Percentiles rank a stretch among this genome's conserved stretches.
Evolutionary conservation across 2,113 vertebrate genomes (phyloP).

Genomic region (Numida meleagris): DNA sequence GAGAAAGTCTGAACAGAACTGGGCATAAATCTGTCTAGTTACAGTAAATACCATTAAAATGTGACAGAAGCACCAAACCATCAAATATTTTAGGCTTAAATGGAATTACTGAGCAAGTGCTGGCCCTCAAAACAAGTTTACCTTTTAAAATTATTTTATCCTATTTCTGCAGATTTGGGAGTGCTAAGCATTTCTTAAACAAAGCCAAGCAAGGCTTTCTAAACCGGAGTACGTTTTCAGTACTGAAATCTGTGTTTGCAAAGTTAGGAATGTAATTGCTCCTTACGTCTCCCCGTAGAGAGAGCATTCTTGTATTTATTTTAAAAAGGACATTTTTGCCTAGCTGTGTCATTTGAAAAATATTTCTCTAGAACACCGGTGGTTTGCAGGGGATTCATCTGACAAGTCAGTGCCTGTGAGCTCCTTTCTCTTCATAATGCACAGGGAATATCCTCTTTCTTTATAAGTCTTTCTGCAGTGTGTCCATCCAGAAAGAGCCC

Average conservation of each 20-base stretch:
- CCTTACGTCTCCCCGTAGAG: conserved; percentile 1
- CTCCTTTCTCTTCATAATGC: background rate
- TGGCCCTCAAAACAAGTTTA: background rate
- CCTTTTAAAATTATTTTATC: background rate
- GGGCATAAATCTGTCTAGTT: background rate
- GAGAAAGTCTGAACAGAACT: background rate
- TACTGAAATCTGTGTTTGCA: background rate
- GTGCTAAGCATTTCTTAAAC: background rate
- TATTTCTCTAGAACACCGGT: conserved; percentile 20
- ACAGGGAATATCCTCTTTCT: background rate
- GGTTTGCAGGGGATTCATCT: background rate
- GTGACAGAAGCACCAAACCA: background rate
- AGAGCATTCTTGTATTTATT: conserved; percentile 21
- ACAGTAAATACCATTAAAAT: conserved; percentile 16
- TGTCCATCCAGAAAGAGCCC: background rate
- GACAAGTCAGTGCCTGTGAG: rapidly evolving
- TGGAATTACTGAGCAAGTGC: background rate
- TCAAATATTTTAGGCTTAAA: conserved; percentile 8
- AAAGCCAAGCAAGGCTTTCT: conserved; percentile 15
- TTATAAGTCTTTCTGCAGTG: background rate
- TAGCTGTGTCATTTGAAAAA: conserved; percentile 38
- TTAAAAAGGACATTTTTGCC: conserved; percentile 45
- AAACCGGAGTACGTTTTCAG: conserved; percentile 13
- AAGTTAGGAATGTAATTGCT: conserved; percentile 6
- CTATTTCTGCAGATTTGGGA: background rate